Conservation (phyloP, 2,113 vertebrate genomes). For the Pseudorectes ferrugineus region DNA sequence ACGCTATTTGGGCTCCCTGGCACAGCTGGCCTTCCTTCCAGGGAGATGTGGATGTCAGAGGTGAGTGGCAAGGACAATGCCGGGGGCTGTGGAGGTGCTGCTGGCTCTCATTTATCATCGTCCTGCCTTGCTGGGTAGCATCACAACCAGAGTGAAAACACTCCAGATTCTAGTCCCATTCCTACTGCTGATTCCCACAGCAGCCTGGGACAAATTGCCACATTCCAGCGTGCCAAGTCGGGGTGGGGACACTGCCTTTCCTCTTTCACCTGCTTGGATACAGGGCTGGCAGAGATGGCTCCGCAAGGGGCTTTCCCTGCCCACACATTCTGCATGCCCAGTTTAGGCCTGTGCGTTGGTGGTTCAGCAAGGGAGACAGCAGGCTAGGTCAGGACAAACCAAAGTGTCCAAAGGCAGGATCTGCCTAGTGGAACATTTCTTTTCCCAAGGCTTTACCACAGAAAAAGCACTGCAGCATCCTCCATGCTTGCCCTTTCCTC, state of each 20-base stretch:
- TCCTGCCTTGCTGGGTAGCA: background rate
- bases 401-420: background rate
- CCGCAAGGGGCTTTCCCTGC: background rate
- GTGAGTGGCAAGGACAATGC: background rate
- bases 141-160: background rate
- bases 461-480: background rate
- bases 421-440: background rate
- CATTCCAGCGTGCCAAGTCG: accelerated
- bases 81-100: background rate
- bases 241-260: background rate
- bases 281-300: background rate
- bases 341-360: background rate
- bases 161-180: background rate
- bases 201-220: background rate
- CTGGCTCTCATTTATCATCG: accelerated
- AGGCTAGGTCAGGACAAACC: background rate
- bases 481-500: background rate
- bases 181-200: background rate
- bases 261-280: background rate
- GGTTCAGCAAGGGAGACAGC: background rate
- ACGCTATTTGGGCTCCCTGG: background rate
- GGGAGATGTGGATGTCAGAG: background rate
- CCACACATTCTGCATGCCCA: background rate
- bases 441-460: background rate
- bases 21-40: background rate